These are phyloP conservation scores for Drosophila ironensis DNA, from an alignment of 1,140 invertebrate species.

Conservation along the genomic window DNA sequence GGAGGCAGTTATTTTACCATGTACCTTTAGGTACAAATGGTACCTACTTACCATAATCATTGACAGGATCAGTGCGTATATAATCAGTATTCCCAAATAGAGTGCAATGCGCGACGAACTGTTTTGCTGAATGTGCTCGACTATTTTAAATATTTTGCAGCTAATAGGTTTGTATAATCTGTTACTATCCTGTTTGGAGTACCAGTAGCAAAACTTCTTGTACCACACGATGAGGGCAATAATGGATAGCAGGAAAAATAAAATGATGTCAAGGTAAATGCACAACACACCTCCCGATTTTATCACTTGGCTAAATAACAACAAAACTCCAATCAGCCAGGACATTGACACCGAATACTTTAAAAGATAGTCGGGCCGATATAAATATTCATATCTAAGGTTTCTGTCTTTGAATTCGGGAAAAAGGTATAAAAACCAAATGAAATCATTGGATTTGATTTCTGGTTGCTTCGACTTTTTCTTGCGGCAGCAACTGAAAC, in stretches of 20 bases:
- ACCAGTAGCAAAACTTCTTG: constrained; percentile 80
- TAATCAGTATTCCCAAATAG: no score
- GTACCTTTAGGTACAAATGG: no score
- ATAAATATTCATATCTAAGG: constrained; percentile 55
- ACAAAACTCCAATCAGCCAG: constrained; percentile 25
- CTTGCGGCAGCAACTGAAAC: not conserved
- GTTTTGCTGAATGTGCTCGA: constrained; percentile 31
- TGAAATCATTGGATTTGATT: constrained; percentile 1
- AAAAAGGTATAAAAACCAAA: no score
- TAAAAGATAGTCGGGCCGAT: constrained; percentile 65
- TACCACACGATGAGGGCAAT: constrained; percentile 80
- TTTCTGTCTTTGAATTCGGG: constrained; percentile 51
- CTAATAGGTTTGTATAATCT: constrained; percentile 83
- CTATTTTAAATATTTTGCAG: constrained; percentile 83
- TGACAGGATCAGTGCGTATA: no score
- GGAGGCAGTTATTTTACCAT: no score
- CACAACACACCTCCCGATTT: not conserved
- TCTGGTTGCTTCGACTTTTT: not conserved
- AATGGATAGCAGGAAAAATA: constrained; percentile 36
- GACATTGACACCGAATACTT: constrained; percentile 63
- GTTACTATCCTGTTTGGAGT: constrained; percentile 83
- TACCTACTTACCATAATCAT: no score
- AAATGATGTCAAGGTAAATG: not conserved
- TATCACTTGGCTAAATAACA: constrained; percentile 26
- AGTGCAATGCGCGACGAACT: constrained; percentile 11